phyloP scores from a whole-genome alignment of 2,113 vertebrate genomes.

The Butorides virescens region DNA sequence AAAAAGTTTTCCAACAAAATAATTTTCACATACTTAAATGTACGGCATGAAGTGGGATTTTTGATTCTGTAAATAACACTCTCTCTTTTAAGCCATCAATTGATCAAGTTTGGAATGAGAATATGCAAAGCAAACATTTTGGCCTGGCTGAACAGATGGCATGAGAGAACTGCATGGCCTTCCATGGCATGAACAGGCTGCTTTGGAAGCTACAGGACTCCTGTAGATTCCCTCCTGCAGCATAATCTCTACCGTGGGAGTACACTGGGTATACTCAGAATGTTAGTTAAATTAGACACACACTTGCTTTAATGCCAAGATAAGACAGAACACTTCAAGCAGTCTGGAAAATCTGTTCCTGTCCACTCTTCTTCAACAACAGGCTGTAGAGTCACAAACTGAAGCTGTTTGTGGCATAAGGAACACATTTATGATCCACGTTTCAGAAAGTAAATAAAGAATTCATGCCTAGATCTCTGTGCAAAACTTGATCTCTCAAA shows the following conservation, averaged over 20 bases:
- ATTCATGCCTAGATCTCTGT: neutral
- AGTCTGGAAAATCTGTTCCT: neutral
- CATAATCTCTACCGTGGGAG: neutral
- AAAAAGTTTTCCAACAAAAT: neutral
- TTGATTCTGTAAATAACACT: neutral
- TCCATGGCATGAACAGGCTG: neutral
- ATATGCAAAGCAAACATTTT: neutral
- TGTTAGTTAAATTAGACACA: neutral
- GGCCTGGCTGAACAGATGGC: neutral
- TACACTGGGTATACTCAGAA: neutral
- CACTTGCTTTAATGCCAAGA: neutral
- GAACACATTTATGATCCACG: neutral
- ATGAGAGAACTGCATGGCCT: neutral
- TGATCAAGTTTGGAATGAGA: neutral
- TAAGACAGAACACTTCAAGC: neutral
- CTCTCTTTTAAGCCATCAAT: neutral
- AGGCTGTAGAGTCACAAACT: neutral
- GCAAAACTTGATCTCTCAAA: neutral
- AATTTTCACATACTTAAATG: neutral
- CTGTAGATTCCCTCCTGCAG: neutral
- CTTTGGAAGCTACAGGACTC: neutral
- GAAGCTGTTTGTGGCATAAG: neutral
- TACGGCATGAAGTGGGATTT: neutral
- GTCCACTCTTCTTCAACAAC: neutral
- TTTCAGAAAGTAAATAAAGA: neutral